Evolutionary conservation across 2,888 invertebrate genomes (phyloP), one percentile per base, ranked within the genome.

Genomic region (Cylindroiulus punctatus): DNA sequence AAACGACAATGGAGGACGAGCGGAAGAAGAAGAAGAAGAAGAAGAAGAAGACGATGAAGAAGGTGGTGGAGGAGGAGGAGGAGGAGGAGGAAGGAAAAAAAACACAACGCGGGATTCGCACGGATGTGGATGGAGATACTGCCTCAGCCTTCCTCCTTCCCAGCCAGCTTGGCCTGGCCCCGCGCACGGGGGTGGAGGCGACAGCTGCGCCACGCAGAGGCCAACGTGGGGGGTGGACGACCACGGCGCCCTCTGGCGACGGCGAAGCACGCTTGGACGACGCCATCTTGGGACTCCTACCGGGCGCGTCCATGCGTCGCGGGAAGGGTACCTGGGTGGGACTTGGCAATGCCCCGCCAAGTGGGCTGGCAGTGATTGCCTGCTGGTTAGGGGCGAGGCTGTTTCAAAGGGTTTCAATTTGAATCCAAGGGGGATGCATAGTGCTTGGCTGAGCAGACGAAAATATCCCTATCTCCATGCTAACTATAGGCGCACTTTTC

Each of bases 111-210:
- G 81, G 81, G 81, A 81, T 81, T 14, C 12, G 26, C 32, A 36
- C 81, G 57, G 52, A 52, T 52, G 52, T 19, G 52, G 57, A 57
- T 57, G 57, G n/a, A n/a, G 57, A 57, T 57, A n/a, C 57, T 57
- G 57, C 57, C n/a, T n/a, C 57, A 30, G 81, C 81, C 81, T 81
- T 4, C 40, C 19, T 32, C 81, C 81, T 81, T 81, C 81, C 22
- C 32, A 81, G 40, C 81, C 81, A 81, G 40, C 32, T 81, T 81
- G 81, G 81, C 81, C 40, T 81, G 81, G 81, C 81, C 81, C 81
- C 81, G 40, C n/a, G 32, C 32, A 81, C 40, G 81, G 40, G 81
- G 81, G 32, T 81, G 57, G 57, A 17, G n/a, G 57, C n/a, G 57
- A 57, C 57, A 57, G 57, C 57, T 81, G 32, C 40, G 81, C 81